Conservation (phyloP, 2,888 invertebrate species). For the Epinotia bilunana region DNA sequence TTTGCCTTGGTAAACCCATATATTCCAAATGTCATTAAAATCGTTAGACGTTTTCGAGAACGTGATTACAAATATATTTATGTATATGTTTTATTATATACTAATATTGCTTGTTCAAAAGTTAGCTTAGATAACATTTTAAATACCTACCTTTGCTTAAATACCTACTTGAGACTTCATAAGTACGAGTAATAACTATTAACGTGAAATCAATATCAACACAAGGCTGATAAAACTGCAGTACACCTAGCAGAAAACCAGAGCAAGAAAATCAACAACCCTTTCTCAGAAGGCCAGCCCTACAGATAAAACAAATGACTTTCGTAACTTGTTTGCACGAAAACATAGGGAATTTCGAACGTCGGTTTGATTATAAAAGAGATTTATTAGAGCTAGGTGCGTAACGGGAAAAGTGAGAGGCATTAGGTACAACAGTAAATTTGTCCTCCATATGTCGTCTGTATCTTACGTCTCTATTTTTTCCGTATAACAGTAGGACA, state of each 20-base stretch:
- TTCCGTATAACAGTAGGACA: not conserved
- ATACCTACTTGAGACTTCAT: no score
- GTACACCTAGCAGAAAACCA: no score
- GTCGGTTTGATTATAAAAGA: conserved; percentile 13
- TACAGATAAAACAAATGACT: conserved; percentile 12
- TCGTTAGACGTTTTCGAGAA: no score
- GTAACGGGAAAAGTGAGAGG: not conserved
- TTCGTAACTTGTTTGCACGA: not conserved
- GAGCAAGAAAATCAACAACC: conserved; percentile 2
- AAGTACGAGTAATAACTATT: no score
- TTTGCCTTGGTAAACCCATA: no score
- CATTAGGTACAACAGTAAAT: conserved; percentile 17
- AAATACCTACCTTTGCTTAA: not conserved
- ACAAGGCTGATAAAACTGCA: no score
- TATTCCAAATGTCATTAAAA: no score
- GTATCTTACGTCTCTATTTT: not conserved
- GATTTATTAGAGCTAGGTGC: conserved; percentile 18
- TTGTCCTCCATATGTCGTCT: not conserved
- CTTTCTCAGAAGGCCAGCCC: not conserved
- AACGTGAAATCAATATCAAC: no score
- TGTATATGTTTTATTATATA: no score
- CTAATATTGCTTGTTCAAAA: no score
- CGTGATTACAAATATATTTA: no score
- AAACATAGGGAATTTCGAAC: conserved; percentile 19
- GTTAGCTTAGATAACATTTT: not conserved